These are phyloP conservation scores for Marmota monax DNA, from an alignment of 2,113 vertebrate genomes.

Conservation along the genomic window DNA sequence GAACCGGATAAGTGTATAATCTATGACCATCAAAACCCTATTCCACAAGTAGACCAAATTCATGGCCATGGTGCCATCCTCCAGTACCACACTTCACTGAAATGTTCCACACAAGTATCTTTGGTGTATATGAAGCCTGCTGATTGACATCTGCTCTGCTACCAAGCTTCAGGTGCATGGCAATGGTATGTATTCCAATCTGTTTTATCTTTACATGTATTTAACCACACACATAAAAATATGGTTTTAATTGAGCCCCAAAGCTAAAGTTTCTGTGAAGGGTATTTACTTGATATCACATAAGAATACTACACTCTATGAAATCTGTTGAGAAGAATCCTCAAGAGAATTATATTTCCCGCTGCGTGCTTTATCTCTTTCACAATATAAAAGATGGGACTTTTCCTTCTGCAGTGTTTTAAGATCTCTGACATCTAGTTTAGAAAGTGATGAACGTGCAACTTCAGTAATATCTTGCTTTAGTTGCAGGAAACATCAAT, in stretches of 20 bases:
- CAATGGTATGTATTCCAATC: background rate
- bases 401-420: constrained; percentile 64
- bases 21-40: background rate
- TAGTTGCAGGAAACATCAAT: constrained; percentile 39
- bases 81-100: background rate
- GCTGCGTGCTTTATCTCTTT: constrained; percentile 57
- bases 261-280: constrained; percentile 44
- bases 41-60: background rate
- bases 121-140: background rate
- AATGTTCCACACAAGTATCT: background rate
- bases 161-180: background rate
- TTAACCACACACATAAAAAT: background rate
- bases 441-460: constrained; percentile 68
- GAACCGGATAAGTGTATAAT: background rate
- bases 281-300: constrained; percentile 37
- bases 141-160: background rate
- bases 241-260: background rate
- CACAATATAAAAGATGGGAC: constrained; percentile 43
- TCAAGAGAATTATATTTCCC: constrained; percentile 58
- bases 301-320: background rate
- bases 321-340: constrained; percentile 40
- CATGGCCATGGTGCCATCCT: background rate
- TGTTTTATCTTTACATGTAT: background rate
- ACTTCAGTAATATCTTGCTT: constrained; percentile 61
- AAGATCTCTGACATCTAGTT: constrained; percentile 72